These are phyloP conservation scores for Aspidapion aeneum DNA, from an alignment of 2,888 invertebrate species.

Conservation along the genomic window DNA sequence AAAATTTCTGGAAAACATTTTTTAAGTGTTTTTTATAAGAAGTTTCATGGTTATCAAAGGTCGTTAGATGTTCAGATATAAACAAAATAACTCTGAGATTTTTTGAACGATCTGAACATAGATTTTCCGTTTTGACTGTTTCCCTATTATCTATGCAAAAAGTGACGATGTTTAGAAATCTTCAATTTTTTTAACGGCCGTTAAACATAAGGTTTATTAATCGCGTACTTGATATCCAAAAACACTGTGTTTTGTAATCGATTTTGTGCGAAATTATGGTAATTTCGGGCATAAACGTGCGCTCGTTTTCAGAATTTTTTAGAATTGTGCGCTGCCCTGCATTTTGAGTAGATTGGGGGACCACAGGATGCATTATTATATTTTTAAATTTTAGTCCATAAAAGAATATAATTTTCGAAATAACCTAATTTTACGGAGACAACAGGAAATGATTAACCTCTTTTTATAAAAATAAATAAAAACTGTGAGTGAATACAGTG, in stretches of 20 bases:
- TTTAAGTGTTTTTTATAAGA: too few species aligned
- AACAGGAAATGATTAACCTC: background rate
- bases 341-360: background rate
- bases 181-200: too few species aligned
- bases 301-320: slow-evolving; percentile 38
- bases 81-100: too few species aligned
- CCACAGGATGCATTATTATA: background rate
- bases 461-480: background rate
- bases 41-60: too few species aligned
- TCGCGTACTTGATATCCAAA: slow-evolving; percentile 43
- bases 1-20: too few species aligned
- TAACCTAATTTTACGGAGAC: background rate
- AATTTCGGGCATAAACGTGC: slow-evolving; percentile 46
- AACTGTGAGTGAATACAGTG: too few species aligned
- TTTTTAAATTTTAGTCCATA: background rate
- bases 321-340: background rate
- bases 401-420: background rate
- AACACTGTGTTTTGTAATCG: slow-evolving; percentile 45
- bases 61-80: too few species aligned
- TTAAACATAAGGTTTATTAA: slow-evolving; percentile 44
- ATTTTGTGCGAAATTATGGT: slow-evolving; percentile 47
- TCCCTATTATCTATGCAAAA: too few species aligned
- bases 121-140: too few species aligned
- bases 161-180: too few species aligned
- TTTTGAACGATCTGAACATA: too few species aligned